phyloP scores from a whole-genome alignment of 2,888 invertebrate genomes.

The Coleophora flavipennella region DNA sequence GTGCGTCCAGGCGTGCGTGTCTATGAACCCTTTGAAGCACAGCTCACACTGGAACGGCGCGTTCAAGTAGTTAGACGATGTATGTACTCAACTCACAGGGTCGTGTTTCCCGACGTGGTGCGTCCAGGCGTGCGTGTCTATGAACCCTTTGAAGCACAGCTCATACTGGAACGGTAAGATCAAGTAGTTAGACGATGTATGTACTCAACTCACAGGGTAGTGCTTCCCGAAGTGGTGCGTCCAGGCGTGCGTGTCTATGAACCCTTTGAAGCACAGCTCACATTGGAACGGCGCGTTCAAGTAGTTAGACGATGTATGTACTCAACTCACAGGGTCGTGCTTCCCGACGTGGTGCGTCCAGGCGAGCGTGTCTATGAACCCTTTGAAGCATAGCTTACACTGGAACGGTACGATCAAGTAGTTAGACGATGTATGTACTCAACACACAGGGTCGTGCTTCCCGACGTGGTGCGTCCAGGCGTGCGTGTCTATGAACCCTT shows the following conservation, averaged over 20 bases:
- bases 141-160: no score
- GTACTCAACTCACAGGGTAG: not conserved
- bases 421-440: no score
- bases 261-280: not conserved
- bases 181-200: no score
- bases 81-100: no score
- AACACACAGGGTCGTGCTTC: constrained; percentile 48
- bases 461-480: constrained; percentile 52
- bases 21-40: no score
- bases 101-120: no score
- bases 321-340: constrained; percentile 47
- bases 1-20: no score
- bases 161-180: no score
- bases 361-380: constrained; percentile 51
- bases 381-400: constrained; percentile 53
- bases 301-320: no score
- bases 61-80: no score
- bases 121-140: no score
- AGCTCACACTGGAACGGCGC: no score
- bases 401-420: constrained; percentile 50
- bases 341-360: constrained; percentile 53
- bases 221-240: not conserved
- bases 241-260: not conserved
- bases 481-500: constrained; percentile 52
- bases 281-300: not conserved